Base-by-base conservation (phyloP, 2,888 invertebrate species). In the Micoletzkya japonica region DNA sequence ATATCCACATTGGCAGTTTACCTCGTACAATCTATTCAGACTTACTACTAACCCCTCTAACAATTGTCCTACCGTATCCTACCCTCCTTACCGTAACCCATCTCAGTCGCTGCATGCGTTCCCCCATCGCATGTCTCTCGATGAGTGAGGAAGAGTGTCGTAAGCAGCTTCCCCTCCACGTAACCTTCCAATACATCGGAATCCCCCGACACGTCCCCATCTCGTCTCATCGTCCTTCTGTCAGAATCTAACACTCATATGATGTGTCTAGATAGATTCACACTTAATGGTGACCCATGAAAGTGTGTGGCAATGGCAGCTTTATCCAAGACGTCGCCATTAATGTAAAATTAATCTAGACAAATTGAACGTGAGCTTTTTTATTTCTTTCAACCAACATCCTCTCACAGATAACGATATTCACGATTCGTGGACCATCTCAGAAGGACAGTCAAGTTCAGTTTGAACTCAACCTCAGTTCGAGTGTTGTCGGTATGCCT, bases 141-240 rank as follows among this genome's bases (percentile, higher is more conserved):
- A 88, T 90, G 32, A 89, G 90, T n/a, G 92, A 92, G 86, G 87
- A 88, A 81, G 89, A 90, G 34, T 96, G 96, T 82, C 89, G 91
- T 67, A 90, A 90, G 58, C 90, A 90, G 81, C 72, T 72, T 61
- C 94, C 96, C 0, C 90, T 93, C 58, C 92, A 93, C 66, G 92
- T 92, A 86, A 93, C 93, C 39, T 94, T 91, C 88, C 94, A 95
- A 87, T 96, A 93, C 87, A 92, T 97, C 80, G 92, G 94, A 0
- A 91, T 97, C 82, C 92, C 93, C 0, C 92, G 94, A 32, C 91
- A 92, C 64, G 86, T 88, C 58, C 86, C 86, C 70, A 84, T 88
- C 32, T 80, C 88, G 1, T 83, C 87, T 73, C 90, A 90, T 1
- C 88, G 91, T 49, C 92, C 92, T 69, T 88, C 96, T 10, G 95